phyloP scores from a whole-genome alignment of 1,140 invertebrate genomes.

The Achatina immaculata region DNA sequence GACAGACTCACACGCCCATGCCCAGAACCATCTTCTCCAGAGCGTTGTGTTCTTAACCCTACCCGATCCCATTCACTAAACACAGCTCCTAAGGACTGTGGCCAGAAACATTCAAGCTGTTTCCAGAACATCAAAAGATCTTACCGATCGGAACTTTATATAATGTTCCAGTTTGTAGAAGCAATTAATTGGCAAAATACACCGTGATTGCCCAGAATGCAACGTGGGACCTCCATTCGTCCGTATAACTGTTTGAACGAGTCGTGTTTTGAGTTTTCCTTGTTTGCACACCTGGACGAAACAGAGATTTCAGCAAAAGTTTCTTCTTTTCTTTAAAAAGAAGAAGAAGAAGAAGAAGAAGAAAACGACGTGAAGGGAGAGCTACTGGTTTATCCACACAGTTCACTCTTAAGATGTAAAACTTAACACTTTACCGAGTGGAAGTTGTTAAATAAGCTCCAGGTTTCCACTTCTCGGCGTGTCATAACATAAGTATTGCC shows the following conservation, averaged over 20 bases:
- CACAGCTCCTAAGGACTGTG: too few species aligned
- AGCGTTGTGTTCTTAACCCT: too few species aligned
- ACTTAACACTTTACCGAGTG: background rate
- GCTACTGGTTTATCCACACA: conserved; percentile 1
- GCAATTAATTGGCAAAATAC: background rate
- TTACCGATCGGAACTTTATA: background rate
- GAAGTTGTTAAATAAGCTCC: conserved; percentile 9
- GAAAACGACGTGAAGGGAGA: background rate
- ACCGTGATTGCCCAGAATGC: background rate
- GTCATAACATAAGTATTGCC: background rate
- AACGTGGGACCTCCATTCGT: background rate
- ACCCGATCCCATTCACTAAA: too few species aligned
- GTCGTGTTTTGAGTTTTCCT: background rate
- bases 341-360: background rate
- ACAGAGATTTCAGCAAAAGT: conserved; percentile 11
- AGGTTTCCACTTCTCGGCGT: conserved; percentile 1
- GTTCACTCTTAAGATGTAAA: conserved; percentile 5
- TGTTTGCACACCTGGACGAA: background rate
- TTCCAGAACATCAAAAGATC: background rate
- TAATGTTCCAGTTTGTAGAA: background rate
- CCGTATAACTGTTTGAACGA: background rate
- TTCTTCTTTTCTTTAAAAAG: background rate
- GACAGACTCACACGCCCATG: too few species aligned
- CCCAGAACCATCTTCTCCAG: too few species aligned
- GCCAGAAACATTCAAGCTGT: too few species aligned